phyloP scores from a whole-genome alignment of 1,140 invertebrate species.

The Temnothorax curvispinosus region DNA sequence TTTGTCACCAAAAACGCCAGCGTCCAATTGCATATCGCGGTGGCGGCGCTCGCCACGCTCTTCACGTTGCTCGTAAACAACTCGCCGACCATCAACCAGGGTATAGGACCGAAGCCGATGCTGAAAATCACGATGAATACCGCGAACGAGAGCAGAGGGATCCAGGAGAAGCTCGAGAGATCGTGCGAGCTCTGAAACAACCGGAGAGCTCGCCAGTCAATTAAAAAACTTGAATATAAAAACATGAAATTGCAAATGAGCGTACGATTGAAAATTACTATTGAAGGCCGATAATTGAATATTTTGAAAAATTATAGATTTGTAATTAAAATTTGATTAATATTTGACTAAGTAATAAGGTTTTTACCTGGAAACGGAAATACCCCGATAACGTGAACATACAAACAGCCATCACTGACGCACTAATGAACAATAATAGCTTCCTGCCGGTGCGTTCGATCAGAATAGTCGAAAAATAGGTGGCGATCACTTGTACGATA shows the following conservation, averaged over 20 bases:
- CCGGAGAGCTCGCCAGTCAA: background rate
- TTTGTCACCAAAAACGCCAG: slow-evolving; percentile 87
- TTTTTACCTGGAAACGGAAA: slow-evolving; percentile 78
- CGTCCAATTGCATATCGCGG: slow-evolving; percentile 86
- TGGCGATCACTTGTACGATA: slow-evolving; percentile 84
- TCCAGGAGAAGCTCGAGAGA: slow-evolving; percentile 81
- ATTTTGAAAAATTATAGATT: slow-evolving; percentile 12
- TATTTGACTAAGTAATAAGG: background rate
- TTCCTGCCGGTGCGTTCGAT: slow-evolving; percentile 85
- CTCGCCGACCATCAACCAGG: slow-evolving; percentile 84
- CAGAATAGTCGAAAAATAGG: slow-evolving; percentile 82
- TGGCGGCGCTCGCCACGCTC: slow-evolving; percentile 84
- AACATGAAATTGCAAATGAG: background rate
- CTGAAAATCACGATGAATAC: slow-evolving; percentile 83
- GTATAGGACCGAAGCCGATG: slow-evolving; percentile 84
- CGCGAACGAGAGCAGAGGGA: slow-evolving; percentile 85
- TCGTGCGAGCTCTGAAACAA: slow-evolving; percentile 46
- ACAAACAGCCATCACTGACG: slow-evolving; percentile 83
- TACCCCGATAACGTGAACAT: slow-evolving; percentile 81
- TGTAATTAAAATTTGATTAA: background rate
- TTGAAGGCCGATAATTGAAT: background rate
- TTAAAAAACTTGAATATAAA: background rate
- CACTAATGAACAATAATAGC: slow-evolving; percentile 86
- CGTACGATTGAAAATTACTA: background rate
- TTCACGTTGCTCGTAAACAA: slow-evolving; percentile 85